Percentiles rank a stretch among this genome's conserved stretches.
Conservation (phyloP, 2,888 invertebrate genomes). For the Erannis defoliaria region DNA sequence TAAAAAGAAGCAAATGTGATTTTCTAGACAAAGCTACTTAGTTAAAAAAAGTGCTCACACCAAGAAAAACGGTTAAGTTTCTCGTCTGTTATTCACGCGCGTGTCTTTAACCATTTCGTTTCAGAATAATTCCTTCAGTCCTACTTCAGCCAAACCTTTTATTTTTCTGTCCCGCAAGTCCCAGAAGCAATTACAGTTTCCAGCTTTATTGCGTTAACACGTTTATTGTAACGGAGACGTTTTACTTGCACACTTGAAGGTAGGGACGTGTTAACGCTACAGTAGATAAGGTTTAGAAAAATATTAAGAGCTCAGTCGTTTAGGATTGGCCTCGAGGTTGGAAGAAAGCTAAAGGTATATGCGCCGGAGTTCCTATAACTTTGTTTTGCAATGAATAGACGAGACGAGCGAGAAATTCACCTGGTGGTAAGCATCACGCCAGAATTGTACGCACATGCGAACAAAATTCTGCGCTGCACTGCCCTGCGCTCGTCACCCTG, state of each 20-base stretch:
- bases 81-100: conserved; percentile 4
- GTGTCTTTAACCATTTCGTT: conserved; percentile 18
- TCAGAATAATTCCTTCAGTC: conserved; percentile 20
- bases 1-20: too few species aligned
- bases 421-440: too few species aligned
- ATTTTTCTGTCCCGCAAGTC: conserved; percentile 40
- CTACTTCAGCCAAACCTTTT: conserved; percentile 30
- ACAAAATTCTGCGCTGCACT: too few species aligned
- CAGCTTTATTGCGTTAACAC: conserved; percentile 47
- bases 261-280: not conserved
- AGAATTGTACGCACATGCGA: too few species aligned
- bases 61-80: not conserved
- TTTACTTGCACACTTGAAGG: conserved; percentile 36
- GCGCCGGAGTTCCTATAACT: too few species aligned
- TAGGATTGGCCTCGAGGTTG: too few species aligned
- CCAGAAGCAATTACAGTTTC: conserved; percentile 49
- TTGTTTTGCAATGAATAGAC: too few species aligned
- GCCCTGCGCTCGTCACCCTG: too few species aligned
- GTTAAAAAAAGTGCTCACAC: not conserved
- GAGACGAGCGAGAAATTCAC: too few species aligned
- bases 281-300: conserved; percentile 7
- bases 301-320: too few species aligned
- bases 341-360: too few species aligned
- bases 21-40: too few species aligned
- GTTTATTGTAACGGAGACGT: conserved; percentile 43